Percentiles rank a stretch among this genome's conserved stretches.
Evolutionary conservation across 2,113 vertebrate genomes (phyloP).

Genomic region (Carassius auratus): DNA sequence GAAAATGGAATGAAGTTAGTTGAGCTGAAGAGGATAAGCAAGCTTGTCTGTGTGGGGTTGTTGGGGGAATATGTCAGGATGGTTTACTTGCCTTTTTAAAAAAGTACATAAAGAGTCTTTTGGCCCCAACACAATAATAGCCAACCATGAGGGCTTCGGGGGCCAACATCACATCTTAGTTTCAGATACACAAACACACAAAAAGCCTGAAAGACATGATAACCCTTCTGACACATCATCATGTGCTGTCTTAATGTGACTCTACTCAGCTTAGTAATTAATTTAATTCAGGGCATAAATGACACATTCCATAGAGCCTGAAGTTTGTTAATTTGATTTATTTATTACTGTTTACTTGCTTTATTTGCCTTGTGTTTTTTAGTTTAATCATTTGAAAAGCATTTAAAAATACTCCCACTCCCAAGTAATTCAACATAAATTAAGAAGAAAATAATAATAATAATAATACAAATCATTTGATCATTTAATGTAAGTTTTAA

Average conservation of each 20-base stretch:
- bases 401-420: too few species aligned
- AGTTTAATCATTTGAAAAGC: too few species aligned
- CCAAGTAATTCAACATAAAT: too few species aligned
- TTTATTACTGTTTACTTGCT: too few species aligned
- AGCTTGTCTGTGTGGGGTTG: conserved; percentile 1
- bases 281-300: conserved; percentile 72
- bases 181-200: conserved; percentile 44
- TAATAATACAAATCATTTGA: too few species aligned
- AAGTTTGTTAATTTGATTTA: background rate
- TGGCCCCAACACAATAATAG: conserved; percentile 28
- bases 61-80: conserved; percentile 21
- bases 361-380: too few species aligned
- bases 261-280: conserved; percentile 69
- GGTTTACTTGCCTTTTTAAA: conserved; percentile 23
- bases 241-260: conserved; percentile 60
- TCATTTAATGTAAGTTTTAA: too few species aligned
- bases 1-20: background rate
- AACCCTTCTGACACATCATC: conserved; percentile 60
- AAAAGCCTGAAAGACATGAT: conserved; percentile 70
- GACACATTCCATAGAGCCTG: conserved; percentile 55
- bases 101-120: conserved; percentile 34
- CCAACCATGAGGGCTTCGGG: conserved; percentile 23
- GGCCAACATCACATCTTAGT: conserved; percentile 33
- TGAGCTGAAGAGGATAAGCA: background rate
- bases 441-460: fast-evolving